Evolutionary conservation across 2,797 vertebrate species (phyloP).

Genomic region (Avahi laniger): DNA sequence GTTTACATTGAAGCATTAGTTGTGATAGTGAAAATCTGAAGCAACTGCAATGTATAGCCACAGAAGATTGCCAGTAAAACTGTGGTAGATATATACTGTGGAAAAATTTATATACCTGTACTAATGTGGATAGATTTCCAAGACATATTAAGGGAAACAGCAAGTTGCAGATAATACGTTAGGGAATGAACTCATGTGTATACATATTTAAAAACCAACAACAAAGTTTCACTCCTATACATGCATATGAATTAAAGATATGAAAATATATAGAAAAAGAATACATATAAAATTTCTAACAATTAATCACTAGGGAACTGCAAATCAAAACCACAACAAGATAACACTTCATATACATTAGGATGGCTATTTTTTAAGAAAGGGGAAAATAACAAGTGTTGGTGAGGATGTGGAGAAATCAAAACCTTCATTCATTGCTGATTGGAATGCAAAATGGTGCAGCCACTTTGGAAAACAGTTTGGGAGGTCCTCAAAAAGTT

Average conservation of each 20-base stretch:
- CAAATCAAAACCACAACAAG: neutral
- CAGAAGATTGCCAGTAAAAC: neutral
- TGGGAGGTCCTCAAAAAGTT: neutral
- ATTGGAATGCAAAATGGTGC: neutral
- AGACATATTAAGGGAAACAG: neutral
- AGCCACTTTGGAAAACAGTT: neutral
- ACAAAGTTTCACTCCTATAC: neutral
- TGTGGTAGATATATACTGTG: too few species aligned
- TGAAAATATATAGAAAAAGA: neutral
- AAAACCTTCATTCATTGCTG: neutral
- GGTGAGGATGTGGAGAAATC: neutral
- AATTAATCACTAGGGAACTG: neutral
- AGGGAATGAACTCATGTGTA: neutral
- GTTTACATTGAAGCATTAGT: neutral
- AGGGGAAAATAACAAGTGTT: neutral
- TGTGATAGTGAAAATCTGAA: neutral
- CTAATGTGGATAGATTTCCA: neutral
- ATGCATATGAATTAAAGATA: neutral
- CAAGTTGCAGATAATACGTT: neutral
- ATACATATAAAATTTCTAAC: neutral
- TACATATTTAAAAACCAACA: neutral
- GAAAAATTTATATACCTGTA: neutral
- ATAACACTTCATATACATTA: neutral
- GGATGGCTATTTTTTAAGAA: neutral
- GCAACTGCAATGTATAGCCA: neutral